phyloP scores from a whole-genome alignment of 2,113 vertebrate genomes.

The Neomonachus schauinslandi region DNA sequence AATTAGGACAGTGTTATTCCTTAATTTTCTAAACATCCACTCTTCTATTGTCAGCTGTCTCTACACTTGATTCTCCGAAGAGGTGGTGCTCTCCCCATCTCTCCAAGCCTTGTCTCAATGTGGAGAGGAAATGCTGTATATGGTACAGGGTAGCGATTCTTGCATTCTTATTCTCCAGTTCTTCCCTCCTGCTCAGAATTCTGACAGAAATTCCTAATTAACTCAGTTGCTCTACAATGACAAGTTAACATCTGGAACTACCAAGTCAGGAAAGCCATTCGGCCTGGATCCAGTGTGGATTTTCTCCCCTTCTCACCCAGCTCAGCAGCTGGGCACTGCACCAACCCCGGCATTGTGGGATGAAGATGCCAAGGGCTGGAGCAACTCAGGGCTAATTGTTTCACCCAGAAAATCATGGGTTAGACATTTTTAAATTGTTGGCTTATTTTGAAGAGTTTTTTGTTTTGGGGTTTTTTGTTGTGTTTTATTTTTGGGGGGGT shows the following conservation, averaged over 20 bases:
- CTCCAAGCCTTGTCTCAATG: background rate
- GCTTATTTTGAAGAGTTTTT: conserved; percentile 50
- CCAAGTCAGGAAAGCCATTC: conserved; percentile 6
- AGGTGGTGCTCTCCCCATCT: background rate
- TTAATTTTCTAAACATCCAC: background rate
- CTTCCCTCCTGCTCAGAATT: background rate
- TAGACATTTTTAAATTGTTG: conserved; percentile 61
- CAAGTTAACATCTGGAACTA: conserved; percentile 65
- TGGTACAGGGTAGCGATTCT: background rate
- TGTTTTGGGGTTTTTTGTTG: background rate
- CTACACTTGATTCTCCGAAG: background rate
- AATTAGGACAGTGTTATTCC: background rate
- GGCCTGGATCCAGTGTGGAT: background rate
- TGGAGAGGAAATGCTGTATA: too few relatives aligned
- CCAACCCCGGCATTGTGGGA: background rate
- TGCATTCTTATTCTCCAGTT: background rate
- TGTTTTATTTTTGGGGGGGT: background rate
- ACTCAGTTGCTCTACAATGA: conserved; percentile 40
- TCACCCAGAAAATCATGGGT: conserved; percentile 63
- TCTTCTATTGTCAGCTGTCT: background rate
- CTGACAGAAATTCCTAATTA: conserved; percentile 59
- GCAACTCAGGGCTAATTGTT: conserved; percentile 54
- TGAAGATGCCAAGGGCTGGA: background rate
- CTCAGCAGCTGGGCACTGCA: conserved; percentile 22
- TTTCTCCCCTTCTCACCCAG: conserved; percentile 24